Percentiles rank a stretch among this genome's conserved stretches.
Conservation (phyloP, 2,888 invertebrate species). For the Petrolisthes manimaculis region DNA sequence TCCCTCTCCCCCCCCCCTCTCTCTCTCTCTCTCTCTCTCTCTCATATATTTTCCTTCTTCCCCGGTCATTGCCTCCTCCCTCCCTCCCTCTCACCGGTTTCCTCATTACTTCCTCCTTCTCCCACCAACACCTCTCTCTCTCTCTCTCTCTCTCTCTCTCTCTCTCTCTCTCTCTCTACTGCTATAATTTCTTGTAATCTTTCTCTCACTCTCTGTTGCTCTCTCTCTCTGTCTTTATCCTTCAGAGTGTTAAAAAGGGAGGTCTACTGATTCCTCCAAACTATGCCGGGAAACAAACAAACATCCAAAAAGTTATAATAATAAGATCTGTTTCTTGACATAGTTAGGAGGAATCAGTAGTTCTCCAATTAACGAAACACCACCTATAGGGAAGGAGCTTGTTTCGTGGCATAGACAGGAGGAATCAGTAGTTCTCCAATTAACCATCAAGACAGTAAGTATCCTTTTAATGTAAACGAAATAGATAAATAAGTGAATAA, state of each 20-base stretch:
- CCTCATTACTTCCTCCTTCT: background rate
- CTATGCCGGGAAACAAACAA: too few relatives aligned
- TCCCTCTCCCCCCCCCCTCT: constrained; percentile 9
- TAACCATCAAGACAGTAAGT: too few relatives aligned
- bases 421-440: too few relatives aligned
- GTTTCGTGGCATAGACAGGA: too few relatives aligned
- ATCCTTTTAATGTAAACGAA: too few relatives aligned
- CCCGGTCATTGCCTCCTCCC: background rate
- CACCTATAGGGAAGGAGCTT: too few relatives aligned
- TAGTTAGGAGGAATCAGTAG: too few relatives aligned
- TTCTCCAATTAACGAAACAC: too few relatives aligned
- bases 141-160: background rate
- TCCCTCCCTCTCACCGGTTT: background rate
- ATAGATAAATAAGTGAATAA: too few relatives aligned
- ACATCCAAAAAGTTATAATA: too few relatives aligned
- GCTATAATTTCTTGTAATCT: background rate
- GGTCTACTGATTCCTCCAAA: too few relatives aligned
- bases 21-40: background rate
- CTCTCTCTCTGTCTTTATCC: constrained; percentile 9
- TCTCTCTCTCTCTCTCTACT: background rate
- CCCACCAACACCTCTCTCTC: background rate
- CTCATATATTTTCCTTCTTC: background rate
- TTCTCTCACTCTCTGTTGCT: background rate
- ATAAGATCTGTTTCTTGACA: too few relatives aligned
- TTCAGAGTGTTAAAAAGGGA: background rate